Percentiles rank a stretch among this genome's conserved stretches.
Conservation (phyloP, 2,888 invertebrate genomes). For the Philereme vetulata region DNA sequence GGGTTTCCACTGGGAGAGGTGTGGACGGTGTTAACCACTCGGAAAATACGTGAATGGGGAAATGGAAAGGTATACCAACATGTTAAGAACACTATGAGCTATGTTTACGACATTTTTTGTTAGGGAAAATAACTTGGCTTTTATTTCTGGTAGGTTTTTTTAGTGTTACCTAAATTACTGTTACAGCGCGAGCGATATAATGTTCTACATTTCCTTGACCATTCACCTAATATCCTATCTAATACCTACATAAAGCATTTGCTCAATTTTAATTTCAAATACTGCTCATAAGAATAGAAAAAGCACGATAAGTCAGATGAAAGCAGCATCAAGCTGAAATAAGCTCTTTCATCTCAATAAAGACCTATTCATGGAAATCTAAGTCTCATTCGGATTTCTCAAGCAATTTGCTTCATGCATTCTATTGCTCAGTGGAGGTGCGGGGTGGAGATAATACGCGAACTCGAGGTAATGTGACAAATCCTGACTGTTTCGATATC, state of each 20-base stretch:
- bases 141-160: background rate
- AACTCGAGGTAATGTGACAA: constrained; percentile 14
- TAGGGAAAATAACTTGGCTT: background rate
- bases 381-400: constrained; percentile 14
- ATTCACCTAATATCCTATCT: too few species aligned
- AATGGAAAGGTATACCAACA: constrained; percentile 29
- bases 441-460: constrained; percentile 15
- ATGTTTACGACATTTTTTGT: constrained; percentile 6
- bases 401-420: constrained; percentile 21
- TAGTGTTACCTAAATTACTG: too few species aligned
- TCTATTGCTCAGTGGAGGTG: constrained; percentile 17
- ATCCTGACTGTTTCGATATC: constrained; percentile 17
- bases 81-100: constrained; percentile 14
- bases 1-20: constrained; percentile 30
- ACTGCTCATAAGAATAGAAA: too few species aligned
- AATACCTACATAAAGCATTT: too few species aligned
- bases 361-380: constrained; percentile 23
- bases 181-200: too few species aligned
- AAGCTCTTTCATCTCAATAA: constrained; percentile 13
- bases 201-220: too few species aligned
- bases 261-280: too few species aligned
- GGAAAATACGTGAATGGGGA: constrained; percentile 23
- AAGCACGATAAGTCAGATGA: background rate
- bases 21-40: constrained; percentile 31
- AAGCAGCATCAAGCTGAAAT: constrained; percentile 7